A percentile compares a stretch with the other conserved stretches of the same genome.
Evolutionary conservation across 2,113 vertebrate species (phyloP).

Genomic region (Chunga burmeisteri): DNA sequence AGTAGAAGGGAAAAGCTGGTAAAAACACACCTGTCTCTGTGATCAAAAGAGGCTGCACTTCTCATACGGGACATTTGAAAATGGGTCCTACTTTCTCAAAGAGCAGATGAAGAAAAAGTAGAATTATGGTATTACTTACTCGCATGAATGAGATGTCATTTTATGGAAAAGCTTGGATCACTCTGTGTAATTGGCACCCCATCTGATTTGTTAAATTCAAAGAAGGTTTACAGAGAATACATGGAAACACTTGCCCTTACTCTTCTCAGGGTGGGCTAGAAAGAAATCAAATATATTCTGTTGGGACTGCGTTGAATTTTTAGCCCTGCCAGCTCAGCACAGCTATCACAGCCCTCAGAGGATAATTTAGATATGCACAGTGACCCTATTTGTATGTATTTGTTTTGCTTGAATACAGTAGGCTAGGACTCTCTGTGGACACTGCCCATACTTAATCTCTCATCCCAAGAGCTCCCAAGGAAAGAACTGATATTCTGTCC

Average conservation of each 20-base stretch:
- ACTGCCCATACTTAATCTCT: neutral
- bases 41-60: neutral
- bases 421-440: neutral
- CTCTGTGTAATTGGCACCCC: neutral
- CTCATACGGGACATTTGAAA: neutral
- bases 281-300: neutral
- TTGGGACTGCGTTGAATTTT: neutral
- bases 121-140: neutral
- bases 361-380: neutral
- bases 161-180: neutral
- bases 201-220: neutral
- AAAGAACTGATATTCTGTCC: neutral
- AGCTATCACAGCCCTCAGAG: neutral
- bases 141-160: neutral
- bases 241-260: neutral
- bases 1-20: neutral
- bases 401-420: neutral
- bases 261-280: neutral
- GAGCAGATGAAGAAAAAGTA: neutral
- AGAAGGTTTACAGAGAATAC: neutral
- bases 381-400: neutral
- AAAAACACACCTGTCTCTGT: neutral
- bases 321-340: neutral
- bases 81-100: neutral
- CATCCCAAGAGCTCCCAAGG: neutral